phyloP scores from a whole-genome alignment of 2,797 vertebrate species.

The Sarcoramphus papa region DNA sequence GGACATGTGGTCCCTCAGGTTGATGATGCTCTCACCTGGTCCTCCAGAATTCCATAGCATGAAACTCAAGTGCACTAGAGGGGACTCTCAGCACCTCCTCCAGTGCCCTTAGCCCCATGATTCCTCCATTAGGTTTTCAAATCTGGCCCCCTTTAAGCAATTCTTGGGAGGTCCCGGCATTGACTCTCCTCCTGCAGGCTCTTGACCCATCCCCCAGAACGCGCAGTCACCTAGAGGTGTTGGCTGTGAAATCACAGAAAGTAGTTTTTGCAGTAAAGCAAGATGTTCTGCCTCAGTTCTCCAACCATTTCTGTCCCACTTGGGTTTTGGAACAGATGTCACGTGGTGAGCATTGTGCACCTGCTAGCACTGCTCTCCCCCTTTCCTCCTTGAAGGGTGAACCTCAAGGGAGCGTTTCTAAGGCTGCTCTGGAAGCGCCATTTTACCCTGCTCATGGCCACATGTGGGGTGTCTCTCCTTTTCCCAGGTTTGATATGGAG shows the following conservation, averaged over 20 bases:
- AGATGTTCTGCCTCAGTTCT: background rate
- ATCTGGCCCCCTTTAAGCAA: background rate
- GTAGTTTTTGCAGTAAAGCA: background rate
- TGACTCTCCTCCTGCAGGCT: background rate
- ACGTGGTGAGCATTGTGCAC: accelerated
- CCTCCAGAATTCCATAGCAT: background rate
- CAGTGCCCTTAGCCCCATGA: background rate
- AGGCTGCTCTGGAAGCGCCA: accelerated
- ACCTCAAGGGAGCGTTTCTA: background rate
- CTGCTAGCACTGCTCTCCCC: background rate
- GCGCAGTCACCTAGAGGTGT: background rate
- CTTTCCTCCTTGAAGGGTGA: background rate
- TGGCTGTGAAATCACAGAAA: background rate
- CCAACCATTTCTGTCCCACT: background rate
- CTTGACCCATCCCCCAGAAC: background rate
- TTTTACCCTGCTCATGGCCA: background rate
- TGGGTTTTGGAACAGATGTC: background rate
- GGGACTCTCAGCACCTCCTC: background rate
- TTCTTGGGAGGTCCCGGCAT: background rate
- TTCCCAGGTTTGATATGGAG: constrained; percentile 60
- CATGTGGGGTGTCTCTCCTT: background rate
- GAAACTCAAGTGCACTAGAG: background rate
- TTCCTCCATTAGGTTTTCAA: background rate
- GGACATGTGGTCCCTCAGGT: background rate
- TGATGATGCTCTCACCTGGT: background rate